Evolutionary conservation across 2,888 invertebrate genomes (phyloP).

Genomic region (Morpho deidamia): DNA sequence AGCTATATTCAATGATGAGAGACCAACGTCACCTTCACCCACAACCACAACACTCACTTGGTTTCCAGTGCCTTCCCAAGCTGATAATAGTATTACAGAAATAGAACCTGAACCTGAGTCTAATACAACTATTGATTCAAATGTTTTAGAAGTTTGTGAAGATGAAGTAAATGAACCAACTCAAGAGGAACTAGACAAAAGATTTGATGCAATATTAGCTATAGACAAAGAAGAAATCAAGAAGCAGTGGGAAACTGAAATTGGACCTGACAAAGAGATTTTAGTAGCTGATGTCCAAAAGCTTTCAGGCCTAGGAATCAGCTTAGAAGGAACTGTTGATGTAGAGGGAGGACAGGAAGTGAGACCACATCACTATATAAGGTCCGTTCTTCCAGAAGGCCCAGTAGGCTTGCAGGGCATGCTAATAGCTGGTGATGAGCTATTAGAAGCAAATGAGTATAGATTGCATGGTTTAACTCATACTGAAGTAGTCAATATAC

Average conservation of each 20-base stretch:
- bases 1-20: conserved; percentile 84
- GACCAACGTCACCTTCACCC: conserved; percentile 82
- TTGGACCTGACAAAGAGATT: conserved; percentile 91
- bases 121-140: conserved; percentile 88
- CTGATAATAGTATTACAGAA: conserved; percentile 75
- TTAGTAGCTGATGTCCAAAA: conserved; percentile 95
- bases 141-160: conserved; percentile 79
- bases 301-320: conserved; percentile 96
- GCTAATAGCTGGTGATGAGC: conserved; percentile 96
- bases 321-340: conserved; percentile 98
- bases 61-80: conserved; percentile 87
- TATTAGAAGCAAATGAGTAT: conserved; percentile 97
- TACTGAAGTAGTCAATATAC: conserved; percentile 96
- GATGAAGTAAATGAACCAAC: conserved; percentile 67
- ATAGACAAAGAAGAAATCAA: conserved; percentile 81
- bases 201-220: conserved; percentile 79
- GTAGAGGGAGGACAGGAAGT: conserved; percentile 98
- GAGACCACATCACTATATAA: conserved; percentile 98
- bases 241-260: conserved; percentile 87
- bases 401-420: conserved; percentile 96
- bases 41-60: conserved; percentile 91
- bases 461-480: conserved; percentile 95
- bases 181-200: conserved; percentile 66
- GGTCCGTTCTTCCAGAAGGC: conserved; percentile 96
- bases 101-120: conserved; percentile 90